These are phyloP conservation scores for Rhinatrema bivittatum DNA, from an alignment of 2,797 vertebrate genomes.

Conservation along the genomic window DNA sequence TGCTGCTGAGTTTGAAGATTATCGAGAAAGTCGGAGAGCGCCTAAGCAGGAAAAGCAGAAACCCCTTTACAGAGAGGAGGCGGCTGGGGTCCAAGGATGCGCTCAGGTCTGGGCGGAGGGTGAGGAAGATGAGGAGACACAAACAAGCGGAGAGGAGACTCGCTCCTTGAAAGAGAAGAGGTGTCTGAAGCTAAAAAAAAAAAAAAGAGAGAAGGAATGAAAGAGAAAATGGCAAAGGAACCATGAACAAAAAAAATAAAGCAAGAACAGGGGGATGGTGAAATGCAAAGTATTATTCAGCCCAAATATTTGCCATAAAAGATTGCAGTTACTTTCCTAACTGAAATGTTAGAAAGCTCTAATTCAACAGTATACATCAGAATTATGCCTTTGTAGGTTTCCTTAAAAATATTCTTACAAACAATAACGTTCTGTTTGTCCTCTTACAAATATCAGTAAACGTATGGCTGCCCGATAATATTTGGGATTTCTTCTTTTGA, in stretches of 20 bases:
- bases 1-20: constrained; percentile 60
- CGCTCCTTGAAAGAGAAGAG: constrained; percentile 79
- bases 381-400: background rate
- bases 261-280: constrained; percentile 34
- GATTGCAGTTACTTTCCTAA: constrained; percentile 15
- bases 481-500: no score
- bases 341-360: background rate
- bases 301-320: constrained; percentile 10
- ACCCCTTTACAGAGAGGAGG: constrained; percentile 70
- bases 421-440: no score
- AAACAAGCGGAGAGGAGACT: constrained; percentile 74
- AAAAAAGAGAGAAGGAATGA: constrained; percentile 55
- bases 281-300: constrained; percentile 28
- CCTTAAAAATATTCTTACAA: no score
- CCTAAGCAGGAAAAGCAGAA: constrained; percentile 41
- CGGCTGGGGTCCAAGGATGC: constrained; percentile 63
- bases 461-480: no score
- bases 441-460: no score
- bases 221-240: constrained; percentile 29
- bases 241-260: constrained; percentile 6
- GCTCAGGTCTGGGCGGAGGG: constrained; percentile 61
- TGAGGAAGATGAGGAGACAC: constrained; percentile 67
- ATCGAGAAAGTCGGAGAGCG: constrained; percentile 44
- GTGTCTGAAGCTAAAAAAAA: constrained; percentile 81
- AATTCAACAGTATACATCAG: background rate